phyloP scores from a whole-genome alignment of 2,888 invertebrate genomes.

The Drosophila birchii region DNA sequence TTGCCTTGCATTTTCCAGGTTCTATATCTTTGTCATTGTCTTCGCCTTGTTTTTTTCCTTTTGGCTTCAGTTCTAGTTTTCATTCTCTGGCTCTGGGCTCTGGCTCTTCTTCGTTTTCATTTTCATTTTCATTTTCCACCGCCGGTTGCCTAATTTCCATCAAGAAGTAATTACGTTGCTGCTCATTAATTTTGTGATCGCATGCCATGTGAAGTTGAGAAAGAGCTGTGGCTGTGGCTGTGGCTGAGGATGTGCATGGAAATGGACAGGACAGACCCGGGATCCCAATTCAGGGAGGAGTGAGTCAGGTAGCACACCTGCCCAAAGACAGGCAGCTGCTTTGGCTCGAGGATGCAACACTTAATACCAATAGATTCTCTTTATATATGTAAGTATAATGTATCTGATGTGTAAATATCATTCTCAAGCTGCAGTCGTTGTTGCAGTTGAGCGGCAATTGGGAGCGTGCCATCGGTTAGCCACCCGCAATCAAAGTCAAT shows the following conservation, averaged over 20 bases:
- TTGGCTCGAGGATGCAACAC: conserved; percentile 15
- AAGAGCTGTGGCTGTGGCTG: conserved; percentile 1
- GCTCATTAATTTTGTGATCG: conserved; percentile 80
- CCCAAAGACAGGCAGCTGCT: conserved; percentile 27
- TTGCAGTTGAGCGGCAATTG: conserved; percentile 43
- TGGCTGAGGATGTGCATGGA: background rate
- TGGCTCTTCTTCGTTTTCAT: conserved; percentile 18
- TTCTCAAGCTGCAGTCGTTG: conserved; percentile 3
- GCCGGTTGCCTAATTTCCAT: conserved; percentile 75
- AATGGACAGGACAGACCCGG: background rate
- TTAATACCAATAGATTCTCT: background rate
- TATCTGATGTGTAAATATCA: background rate
- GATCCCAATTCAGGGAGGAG: background rate
- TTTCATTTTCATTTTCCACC: conserved; percentile 50
- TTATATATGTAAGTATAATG: no score
- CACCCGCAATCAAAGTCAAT: conserved; percentile 41
- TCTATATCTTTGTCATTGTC: conserved; percentile 33
- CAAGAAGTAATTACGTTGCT: conserved; percentile 79
- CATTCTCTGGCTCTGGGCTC: background rate
- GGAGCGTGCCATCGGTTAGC: conserved; percentile 27
- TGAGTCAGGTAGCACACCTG: conserved; percentile 27
- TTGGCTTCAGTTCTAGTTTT: conserved; percentile 7
- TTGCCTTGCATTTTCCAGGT: conserved; percentile 22
- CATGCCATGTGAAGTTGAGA: conserved; percentile 73
- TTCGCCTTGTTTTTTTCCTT: conserved; percentile 8